These are phyloP conservation scores for Nannoperca australis DNA, from an alignment of 2,797 vertebrate species.

Conservation along the genomic window DNA sequence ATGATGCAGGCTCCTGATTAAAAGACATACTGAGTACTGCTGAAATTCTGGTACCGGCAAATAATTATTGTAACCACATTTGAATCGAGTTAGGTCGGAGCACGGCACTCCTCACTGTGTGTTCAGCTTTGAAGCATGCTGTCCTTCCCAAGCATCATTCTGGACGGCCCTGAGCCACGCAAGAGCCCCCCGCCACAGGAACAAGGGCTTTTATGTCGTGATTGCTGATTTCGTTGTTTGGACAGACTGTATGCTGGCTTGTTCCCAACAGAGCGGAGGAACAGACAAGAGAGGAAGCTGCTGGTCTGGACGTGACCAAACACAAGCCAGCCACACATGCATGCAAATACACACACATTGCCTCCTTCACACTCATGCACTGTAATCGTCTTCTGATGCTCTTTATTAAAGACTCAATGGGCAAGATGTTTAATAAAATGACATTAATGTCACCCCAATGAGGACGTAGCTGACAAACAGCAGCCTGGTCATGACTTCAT, in stretches of 20 bases:
- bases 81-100: neutral
- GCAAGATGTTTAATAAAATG: neutral
- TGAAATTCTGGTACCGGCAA: neutral
- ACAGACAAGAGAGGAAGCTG: neutral
- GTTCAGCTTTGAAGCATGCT: neutral
- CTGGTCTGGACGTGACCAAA: neutral
- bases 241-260: neutral
- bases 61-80: neutral
- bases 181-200: neutral
- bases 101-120: neutral
- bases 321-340: neutral
- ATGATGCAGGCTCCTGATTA: neutral
- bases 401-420: neutral
- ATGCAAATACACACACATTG: neutral
- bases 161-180: neutral
- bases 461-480: neutral
- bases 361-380: no score
- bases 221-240: neutral
- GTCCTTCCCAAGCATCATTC: neutral
- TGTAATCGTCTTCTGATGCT: neutral
- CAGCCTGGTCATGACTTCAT: neutral
- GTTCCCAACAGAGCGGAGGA: neutral
- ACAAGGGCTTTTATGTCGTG: slow-evolving; percentile 14
- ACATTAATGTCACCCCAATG: slow-evolving; percentile 2
- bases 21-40: neutral